Conservation (phyloP, 2,797 vertebrate species). For the Myripristis murdjan region DNA sequence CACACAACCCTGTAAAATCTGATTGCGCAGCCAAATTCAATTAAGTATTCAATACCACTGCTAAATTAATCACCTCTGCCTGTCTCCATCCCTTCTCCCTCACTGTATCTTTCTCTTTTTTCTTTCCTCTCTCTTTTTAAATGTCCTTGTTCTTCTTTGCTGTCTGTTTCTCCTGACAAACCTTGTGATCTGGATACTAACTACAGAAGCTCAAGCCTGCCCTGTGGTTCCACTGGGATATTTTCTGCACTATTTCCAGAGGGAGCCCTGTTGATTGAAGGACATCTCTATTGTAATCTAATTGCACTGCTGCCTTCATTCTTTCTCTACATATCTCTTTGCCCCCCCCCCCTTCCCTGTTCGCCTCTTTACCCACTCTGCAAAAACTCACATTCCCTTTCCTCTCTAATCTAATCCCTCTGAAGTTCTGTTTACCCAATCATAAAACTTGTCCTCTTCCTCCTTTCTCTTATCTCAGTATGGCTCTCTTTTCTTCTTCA, state of each 20-base stretch:
- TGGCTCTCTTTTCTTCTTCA: slow-evolving; percentile 2
- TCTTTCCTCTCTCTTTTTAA: slow-evolving; percentile 23
- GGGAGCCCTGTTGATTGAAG: slow-evolving; percentile 45
- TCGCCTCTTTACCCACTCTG: slow-evolving; percentile 6
- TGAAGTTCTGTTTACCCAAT: neutral
- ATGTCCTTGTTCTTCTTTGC: slow-evolving; percentile 19
- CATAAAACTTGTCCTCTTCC: neutral
- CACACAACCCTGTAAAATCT: slow-evolving; percentile 61
- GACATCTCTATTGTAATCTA: slow-evolving; percentile 48
- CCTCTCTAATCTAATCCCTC: slow-evolving; percentile 26
- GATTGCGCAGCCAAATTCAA: slow-evolving; percentile 60
- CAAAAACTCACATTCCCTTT: slow-evolving; percentile 18
- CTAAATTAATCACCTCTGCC: slow-evolving; percentile 55
- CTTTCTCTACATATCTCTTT: slow-evolving; percentile 3
- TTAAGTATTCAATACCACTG: slow-evolving; percentile 66
- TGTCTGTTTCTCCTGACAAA: slow-evolving; percentile 30
- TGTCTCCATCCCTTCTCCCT: slow-evolving; percentile 20
- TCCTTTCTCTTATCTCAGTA: neutral
- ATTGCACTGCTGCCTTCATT: slow-evolving; percentile 8
- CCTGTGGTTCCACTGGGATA: slow-evolving; percentile 14
- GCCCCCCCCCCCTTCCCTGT: neutral
- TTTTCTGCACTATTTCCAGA: slow-evolving; percentile 28
- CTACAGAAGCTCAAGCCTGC: slow-evolving; percentile 24
- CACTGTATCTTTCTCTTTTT: slow-evolving; percentile 12
- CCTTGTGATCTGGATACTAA: slow-evolving; percentile 35